A percentile compares a stretch with the other conserved stretches of the same genome.
These are phyloP conservation scores for Cepaea nemoralis DNA, from an alignment of 1,140 invertebrate species.

Conservation along the genomic window DNA sequence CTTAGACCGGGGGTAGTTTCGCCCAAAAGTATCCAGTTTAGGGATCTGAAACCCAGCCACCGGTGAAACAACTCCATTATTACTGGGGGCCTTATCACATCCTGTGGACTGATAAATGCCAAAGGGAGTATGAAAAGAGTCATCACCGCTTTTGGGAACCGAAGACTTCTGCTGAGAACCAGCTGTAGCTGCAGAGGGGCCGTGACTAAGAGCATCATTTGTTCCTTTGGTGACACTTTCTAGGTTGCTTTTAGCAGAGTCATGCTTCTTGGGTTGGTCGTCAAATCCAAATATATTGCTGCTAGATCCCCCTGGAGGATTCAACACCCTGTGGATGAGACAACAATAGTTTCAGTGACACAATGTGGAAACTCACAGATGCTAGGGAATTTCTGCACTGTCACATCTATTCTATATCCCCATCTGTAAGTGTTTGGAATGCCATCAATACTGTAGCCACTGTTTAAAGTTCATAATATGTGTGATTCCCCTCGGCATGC, in stretches of 20 bases:
- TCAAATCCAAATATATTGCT: conserved; percentile 33
- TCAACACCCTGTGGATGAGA: conserved; percentile 2
- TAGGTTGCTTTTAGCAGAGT: conserved; percentile 1
- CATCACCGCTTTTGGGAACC: conserved; percentile 29
- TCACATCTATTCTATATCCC: no score
- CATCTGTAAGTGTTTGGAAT: no score
- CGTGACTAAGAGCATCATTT: conserved; percentile 1
- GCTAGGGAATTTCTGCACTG: no score
- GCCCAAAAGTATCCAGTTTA: neutral
- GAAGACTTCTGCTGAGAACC: neutral
- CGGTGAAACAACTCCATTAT: neutral
- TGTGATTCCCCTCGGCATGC: no score
- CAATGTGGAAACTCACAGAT: no score
- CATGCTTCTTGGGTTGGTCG: neutral
- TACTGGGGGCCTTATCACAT: neutral
- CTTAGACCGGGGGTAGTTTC: neutral
- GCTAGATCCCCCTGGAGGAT: conserved; percentile 27
- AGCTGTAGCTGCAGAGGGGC: neutral
- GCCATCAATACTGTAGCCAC: no score
- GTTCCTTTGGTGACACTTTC: neutral
- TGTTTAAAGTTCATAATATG: no score
- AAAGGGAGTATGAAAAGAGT: conserved; percentile 26
- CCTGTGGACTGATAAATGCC: conserved; percentile 5
- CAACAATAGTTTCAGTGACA: no score
- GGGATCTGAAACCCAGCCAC: neutral